Percentiles rank a stretch among this genome's conserved stretches.
Evolutionary conservation across 2,888 invertebrate genomes (phyloP).

Genomic region (Caenorhabditis virilis): DNA sequence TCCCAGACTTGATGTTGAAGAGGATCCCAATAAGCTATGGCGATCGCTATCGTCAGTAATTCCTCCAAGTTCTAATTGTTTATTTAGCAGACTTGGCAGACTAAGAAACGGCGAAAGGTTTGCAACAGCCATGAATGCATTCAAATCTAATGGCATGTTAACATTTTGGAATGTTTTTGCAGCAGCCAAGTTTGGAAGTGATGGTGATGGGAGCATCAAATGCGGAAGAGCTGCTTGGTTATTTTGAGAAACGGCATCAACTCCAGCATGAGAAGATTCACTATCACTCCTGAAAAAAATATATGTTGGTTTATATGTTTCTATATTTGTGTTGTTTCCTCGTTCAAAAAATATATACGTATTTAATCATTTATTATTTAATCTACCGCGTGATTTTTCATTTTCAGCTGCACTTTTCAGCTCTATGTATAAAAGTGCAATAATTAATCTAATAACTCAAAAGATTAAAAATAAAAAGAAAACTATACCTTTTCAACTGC

Average conservation of each 20-base stretch:
- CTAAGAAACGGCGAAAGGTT: conserved; percentile 62
- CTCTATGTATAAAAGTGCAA: too few species aligned
- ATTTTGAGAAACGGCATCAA: conserved; percentile 19
- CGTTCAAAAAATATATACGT: too few species aligned
- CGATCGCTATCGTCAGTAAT: conserved; percentile 36
- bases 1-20: conserved; percentile 14
- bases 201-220: conserved; percentile 61
- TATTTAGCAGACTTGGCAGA: conserved; percentile 63
- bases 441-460: too few species aligned
- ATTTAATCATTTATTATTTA: too few species aligned
- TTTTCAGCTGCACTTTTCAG: too few species aligned
- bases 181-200: conserved; percentile 62
- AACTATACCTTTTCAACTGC: conserved; percentile 26
- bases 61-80: conserved; percentile 51
- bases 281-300: conserved; percentile 39
- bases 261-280: conserved; percentile 39
- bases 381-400: too few species aligned
- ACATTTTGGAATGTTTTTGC: conserved; percentile 17
- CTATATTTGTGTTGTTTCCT: too few species aligned
- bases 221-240: conserved; percentile 26
- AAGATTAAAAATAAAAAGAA: not conserved
- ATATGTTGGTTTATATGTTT: not conserved
- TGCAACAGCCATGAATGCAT: conserved; percentile 53
- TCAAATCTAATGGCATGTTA: conserved; percentile 42
- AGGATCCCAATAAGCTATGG: conserved; percentile 9